Evolutionary conservation across 2,797 vertebrate genomes (phyloP).

Genomic region (Balearica regulorum): DNA sequence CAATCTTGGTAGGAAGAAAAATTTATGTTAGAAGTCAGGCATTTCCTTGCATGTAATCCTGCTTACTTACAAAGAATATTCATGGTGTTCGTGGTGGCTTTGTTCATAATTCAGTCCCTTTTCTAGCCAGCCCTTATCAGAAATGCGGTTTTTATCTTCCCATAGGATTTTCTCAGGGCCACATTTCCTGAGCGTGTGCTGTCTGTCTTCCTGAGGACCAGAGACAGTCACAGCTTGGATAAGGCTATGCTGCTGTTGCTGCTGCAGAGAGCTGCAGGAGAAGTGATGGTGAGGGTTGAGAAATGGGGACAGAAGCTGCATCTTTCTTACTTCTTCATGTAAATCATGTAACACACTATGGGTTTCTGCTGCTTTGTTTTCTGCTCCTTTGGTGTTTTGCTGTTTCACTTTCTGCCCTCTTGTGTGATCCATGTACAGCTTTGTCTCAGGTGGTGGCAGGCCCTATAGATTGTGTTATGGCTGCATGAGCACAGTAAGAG

Average conservation of each 20-base stretch:
- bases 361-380: neutral
- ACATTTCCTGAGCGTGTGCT: neutral
- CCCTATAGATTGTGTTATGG: neutral
- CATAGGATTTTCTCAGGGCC: neutral
- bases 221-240: neutral
- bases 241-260: neutral
- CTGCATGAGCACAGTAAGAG: neutral
- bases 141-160: neutral
- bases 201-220: neutral
- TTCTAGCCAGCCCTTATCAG: neutral
- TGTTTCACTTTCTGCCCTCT: neutral
- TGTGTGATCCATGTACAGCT: neutral
- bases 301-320: neutral
- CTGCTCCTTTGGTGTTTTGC: neutral
- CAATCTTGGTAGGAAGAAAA: neutral
- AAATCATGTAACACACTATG: neutral
- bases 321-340: neutral
- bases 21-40: neutral
- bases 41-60: neutral
- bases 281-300: neutral
- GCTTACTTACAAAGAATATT: neutral
- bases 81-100: neutral
- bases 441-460: neutral
- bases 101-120: neutral
- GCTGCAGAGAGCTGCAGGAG: neutral